These are phyloP conservation scores for Linnaemya tessellans DNA, from an alignment of 2,888 invertebrate species.

Conservation along the genomic window DNA sequence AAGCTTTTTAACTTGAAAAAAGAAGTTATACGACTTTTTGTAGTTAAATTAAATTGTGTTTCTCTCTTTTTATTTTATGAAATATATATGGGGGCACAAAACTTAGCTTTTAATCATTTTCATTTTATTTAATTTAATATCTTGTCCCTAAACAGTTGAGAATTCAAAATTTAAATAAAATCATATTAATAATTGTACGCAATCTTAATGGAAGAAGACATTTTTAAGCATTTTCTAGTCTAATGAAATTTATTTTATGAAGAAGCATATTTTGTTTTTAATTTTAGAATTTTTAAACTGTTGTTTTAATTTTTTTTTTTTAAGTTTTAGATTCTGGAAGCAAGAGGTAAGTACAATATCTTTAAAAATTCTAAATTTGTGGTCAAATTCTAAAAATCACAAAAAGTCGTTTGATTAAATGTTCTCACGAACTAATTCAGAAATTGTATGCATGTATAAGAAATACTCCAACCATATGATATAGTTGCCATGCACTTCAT, in stretches of 20 bases:
- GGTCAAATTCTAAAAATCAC: too few relatives aligned
- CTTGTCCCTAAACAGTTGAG: slow-evolving; percentile 7
- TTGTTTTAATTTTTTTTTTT: too few relatives aligned
- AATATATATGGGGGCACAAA: slow-evolving; percentile 2
- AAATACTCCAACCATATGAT: too few relatives aligned
- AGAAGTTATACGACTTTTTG: slow-evolving; percentile 10
- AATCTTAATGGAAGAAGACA: background rate
- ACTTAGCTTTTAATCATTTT: background rate
- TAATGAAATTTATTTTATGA: background rate
- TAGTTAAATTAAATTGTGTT: background rate
- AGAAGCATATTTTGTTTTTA: too few relatives aligned
- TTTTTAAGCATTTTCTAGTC: background rate
- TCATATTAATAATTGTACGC: background rate
- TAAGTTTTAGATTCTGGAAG: too few relatives aligned
- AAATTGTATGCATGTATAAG: too few relatives aligned
- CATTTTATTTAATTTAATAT: background rate
- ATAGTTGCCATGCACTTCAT: too few relatives aligned
- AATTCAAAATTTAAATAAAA: slow-evolving; percentile 39
- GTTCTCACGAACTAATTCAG: too few relatives aligned
- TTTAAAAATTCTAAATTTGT: too few relatives aligned
- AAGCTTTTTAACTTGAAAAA: background rate
- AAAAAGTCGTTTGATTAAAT: too few relatives aligned
- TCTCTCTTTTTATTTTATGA: slow-evolving; percentile 6
- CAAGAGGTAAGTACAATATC: too few relatives aligned
- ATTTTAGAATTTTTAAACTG: too few relatives aligned